These are phyloP conservation scores for Protonibea diacanthus DNA, from an alignment of 2,797 vertebrate genomes.

Conservation along the genomic window DNA sequence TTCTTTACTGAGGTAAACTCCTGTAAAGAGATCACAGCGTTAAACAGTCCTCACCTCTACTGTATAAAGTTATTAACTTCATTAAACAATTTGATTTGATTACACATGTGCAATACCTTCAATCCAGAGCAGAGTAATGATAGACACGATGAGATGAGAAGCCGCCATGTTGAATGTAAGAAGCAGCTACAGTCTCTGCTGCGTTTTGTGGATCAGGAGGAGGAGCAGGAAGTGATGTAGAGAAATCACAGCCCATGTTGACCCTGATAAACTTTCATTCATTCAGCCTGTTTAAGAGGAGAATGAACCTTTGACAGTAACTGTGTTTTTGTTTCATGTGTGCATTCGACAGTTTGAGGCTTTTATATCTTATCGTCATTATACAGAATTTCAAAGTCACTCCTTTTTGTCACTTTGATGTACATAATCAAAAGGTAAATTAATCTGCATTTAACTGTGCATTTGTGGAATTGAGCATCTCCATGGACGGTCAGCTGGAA, in stretches of 20 bases:
- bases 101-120: conserved; percentile 38
- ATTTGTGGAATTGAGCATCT: background rate
- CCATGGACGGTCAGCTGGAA: too few species aligned
- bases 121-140: conserved; percentile 31
- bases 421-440: background rate
- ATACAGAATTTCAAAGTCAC: background rate
- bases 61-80: background rate
- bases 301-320: too few species aligned
- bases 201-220: conserved; percentile 4
- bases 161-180: conserved; percentile 44
- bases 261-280: background rate
- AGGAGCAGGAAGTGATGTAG: conserved; percentile 34
- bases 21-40: conserved; percentile 33
- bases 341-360: background rate
- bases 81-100: background rate
- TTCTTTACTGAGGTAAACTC: conserved; percentile 42
- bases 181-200: background rate
- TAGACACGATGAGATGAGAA: conserved; percentile 7
- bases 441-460: background rate
- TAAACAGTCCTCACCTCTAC: background rate
- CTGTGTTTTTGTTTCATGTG: background rate
- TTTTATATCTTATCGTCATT: background rate
- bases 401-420: background rate
- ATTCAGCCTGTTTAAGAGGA: background rate
- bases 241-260: background rate